Evolutionary conservation across 1,140 invertebrate genomes (phyloP), one percentile per base, ranked within the genome.

Genomic region (Drosophila ficusphila): DNA sequence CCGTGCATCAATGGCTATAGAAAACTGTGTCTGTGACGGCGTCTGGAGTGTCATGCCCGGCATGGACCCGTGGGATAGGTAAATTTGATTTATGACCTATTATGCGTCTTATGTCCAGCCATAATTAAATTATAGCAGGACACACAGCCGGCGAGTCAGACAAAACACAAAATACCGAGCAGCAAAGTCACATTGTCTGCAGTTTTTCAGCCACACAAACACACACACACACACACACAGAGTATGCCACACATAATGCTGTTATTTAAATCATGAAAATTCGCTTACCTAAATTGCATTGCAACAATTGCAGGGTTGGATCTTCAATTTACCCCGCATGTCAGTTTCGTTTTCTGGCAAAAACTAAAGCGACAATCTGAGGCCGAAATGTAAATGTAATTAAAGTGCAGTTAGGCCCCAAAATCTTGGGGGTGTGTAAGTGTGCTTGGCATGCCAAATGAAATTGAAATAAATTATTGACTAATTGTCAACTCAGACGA

Each of bases 41-140:
- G 25, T 62, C 60, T 41, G 29, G 39, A 68, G 62, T 74, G 75
- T 56, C 47, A 48, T 67, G 51, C 48, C 46, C 46, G 53, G 38
- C 52, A 34, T 27, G 34, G 42, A 27, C 81, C 83, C 62, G 58
- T 89, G 77, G 79, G 86, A 90, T 79, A 90, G 78, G 81, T 86
- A 90, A 90, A 90, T 90, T 90, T 90, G 88, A 90, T 90, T 90
- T 90, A 90, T 90, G 88, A 90, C 88, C 90, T 90, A 88, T 90
- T 90, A 90, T 90, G 88, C 82, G 82, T 90, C 88, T 90, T 90
- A 90, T 90, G 88, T 90, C 88, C 78, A 83, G 82, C 89, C 88
- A 90, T 90, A 90, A 90, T 90, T 90, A 83, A 90, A 90, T 90
- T 90, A 90, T 90, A 83, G 58, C 51, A 86, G 85, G 71, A 86